Percentiles rank a stretch among this genome's conserved stretches.
Evolutionary conservation across 2,888 invertebrate species (phyloP).

Genomic region (Spodoptera exigua): DNA sequence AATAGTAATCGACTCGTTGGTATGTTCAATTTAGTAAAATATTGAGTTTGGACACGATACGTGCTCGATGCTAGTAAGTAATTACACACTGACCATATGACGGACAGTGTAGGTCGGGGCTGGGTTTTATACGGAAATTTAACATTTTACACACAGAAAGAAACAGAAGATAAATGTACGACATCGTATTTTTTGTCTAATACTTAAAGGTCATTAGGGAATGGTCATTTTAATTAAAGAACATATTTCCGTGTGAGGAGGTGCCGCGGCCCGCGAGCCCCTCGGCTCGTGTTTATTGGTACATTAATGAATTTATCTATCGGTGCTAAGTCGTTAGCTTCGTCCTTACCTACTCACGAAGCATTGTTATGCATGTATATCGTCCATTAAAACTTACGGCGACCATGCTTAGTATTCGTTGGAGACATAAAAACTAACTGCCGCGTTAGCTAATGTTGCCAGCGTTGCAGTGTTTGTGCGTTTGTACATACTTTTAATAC

Average conservation of each 20-base stretch:
- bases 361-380: constrained; percentile 65
- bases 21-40: constrained; percentile 49
- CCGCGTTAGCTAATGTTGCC: constrained; percentile 57
- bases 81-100: constrained; percentile 43
- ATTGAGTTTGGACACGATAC: constrained; percentile 55
- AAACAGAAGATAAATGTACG: constrained; percentile 44
- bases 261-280: constrained; percentile 25
- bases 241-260: constrained; percentile 60
- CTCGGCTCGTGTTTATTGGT: constrained; percentile 62
- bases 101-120: constrained; percentile 24
- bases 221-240: constrained; percentile 64
- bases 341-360: constrained; percentile 64
- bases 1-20: constrained; percentile 50
- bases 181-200: constrained; percentile 52
- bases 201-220: constrained; percentile 61
- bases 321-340: constrained; percentile 68
- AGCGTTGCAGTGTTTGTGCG: constrained; percentile 54
- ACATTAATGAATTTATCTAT: constrained; percentile 68
- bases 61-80: constrained; percentile 40
- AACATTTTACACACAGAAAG: constrained; percentile 44
- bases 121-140: constrained; percentile 28
- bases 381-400: constrained; percentile 69
- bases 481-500: constrained; percentile 50
- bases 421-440: constrained; percentile 69
- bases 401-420: constrained; percentile 67